A percentile compares a stretch with the other conserved stretches of the same genome.
These are phyloP conservation scores for Plectus sambesii DNA, from an alignment of 1,140 invertebrate genomes.

Conservation along the genomic window DNA sequence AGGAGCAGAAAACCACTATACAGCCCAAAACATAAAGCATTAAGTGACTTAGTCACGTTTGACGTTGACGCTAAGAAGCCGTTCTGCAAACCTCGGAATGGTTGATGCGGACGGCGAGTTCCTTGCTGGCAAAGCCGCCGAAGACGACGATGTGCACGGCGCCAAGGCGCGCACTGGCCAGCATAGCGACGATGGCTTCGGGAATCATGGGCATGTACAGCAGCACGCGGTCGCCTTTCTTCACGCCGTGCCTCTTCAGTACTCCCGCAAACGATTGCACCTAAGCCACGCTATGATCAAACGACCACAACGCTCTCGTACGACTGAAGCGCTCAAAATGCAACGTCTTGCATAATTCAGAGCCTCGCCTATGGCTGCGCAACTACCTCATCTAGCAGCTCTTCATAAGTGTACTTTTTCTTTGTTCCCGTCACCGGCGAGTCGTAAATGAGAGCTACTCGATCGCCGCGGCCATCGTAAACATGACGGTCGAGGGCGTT, in stretches of 20 bases:
- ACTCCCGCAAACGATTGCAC: conserved; percentile 65
- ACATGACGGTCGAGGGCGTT: conserved; percentile 84
- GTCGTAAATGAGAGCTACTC: conserved; percentile 73
- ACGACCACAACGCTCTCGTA: conserved; percentile 7
- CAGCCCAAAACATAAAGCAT: too few species aligned
- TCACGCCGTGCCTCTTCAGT: conserved; percentile 60
- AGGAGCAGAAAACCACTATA: too few species aligned
- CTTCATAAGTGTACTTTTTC: conserved; percentile 63
- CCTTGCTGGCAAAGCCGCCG: conserved; percentile 74
- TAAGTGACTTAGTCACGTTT: too few species aligned
- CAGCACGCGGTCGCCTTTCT: conserved; percentile 63
- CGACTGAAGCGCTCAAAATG: not conserved
- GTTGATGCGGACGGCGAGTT: conserved; percentile 69
- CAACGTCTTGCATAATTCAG: not conserved
- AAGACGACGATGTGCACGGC: conserved; percentile 77
- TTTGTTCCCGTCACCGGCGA: conserved; percentile 68
- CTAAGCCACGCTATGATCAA: conserved; percentile 45
- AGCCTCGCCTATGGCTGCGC: conserved; percentile 25
- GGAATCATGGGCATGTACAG: conserved; percentile 85
- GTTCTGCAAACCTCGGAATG: too few species aligned
- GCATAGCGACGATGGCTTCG: conserved; percentile 70
- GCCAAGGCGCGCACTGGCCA: conserved; percentile 67
- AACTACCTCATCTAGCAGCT: conserved; percentile 68
- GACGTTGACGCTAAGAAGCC: too few species aligned
- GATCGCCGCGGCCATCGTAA: conserved; percentile 60